Base-by-base conservation (phyloP, 2,113 vertebrate genomes). In the Heterotilapia buettikoferi region DNA sequence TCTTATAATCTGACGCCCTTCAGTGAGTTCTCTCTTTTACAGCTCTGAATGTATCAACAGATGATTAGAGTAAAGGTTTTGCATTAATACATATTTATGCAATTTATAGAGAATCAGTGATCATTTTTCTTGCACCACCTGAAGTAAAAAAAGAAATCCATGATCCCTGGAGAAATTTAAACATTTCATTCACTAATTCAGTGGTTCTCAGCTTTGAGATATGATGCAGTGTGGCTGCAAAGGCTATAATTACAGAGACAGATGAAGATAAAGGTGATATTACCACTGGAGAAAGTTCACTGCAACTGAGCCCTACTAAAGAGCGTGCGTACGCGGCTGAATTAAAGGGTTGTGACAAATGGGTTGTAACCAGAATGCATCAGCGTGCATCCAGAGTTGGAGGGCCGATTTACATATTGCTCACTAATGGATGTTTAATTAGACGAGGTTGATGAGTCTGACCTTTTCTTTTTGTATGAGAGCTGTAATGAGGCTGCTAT, bases 361-460 rank as follows among this genome's bases (percentile, higher is more conserved):
- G 80, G 84, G 61, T 26, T 61, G 52, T 53, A 83, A 85, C 90
- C 84, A 85, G 87, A 29, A 73, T 73, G 40, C 81, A 68, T 87
- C 85, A 57, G 85, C 21, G 56, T 61, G 66, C 43, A 43, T 47
- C 71, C 83, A 40, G 84, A 61, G 84, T 68, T 54, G 45, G 84
- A 47, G 38, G 59, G 61, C 76, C 43, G 24, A 93, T 94, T 94
- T 94, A 90, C 86, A 92, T 90, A 84, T 79, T 45, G 79, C 80
- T 87, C 79, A 87, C 73, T 93, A 90, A 94, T 92, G 82, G 88
- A 53, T 80, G 85, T 91, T 91, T 95, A 91, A 94, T 95, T 93
- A 90, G 89, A 84, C 3, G 43, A 80, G 86, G 79, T 79, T 86
- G 86, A 94, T 83, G 86, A 89, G 84, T 18, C 19, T 92, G 91